These are phyloP conservation scores for Aegithalos caudatus DNA, from an alignment of 2,113 vertebrate genomes.

Conservation along the genomic window DNA sequence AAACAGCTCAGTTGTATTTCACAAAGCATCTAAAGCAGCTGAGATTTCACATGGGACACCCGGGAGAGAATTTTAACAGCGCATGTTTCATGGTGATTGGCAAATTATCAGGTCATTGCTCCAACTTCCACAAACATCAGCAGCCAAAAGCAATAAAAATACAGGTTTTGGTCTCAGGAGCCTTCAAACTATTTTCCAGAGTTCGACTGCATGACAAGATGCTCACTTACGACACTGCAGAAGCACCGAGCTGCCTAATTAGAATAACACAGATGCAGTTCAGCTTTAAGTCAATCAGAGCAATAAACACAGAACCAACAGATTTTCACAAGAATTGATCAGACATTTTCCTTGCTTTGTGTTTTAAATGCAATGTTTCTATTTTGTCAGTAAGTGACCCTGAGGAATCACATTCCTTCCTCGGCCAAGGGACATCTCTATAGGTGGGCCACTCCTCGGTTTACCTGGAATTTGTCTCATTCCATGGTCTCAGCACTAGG, in stretches of 20 bases:
- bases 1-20: not conserved
- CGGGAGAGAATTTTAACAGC: not conserved
- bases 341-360: not conserved
- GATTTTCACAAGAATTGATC: not conserved
- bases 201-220: conserved; percentile 35
- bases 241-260: conserved; percentile 53
- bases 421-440: accelerated
- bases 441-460: not conserved
- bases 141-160: conserved; percentile 66
- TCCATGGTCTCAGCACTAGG: not conserved
- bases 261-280: conserved; percentile 15
- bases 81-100: conserved; percentile 54
- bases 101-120: conserved; percentile 67
- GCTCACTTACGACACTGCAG: not conserved
- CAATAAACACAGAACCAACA: not conserved
- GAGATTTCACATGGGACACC: conserved; percentile 22
- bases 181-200: conserved; percentile 60
- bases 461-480: not conserved
- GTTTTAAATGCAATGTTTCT: not conserved
- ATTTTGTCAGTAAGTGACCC: not conserved
- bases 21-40: not conserved
- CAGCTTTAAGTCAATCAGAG: conserved; percentile 18
- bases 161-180: conserved; percentile 59
- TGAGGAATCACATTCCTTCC: not conserved
- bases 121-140: conserved; percentile 53